Evolutionary conservation across 2,888 invertebrate species (phyloP).

Genomic region (Shargacucullia verbasci): DNA sequence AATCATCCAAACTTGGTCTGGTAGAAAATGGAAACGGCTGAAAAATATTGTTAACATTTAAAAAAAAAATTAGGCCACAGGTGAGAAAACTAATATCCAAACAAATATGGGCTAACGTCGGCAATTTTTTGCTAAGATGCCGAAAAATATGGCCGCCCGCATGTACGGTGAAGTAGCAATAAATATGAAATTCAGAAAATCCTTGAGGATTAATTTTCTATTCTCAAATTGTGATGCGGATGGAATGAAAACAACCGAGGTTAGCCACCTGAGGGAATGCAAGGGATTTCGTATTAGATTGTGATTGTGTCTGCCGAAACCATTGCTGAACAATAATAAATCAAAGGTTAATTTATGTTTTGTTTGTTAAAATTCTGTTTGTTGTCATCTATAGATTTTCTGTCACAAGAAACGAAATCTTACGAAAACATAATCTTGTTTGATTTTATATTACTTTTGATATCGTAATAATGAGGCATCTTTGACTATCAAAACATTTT

Average conservation of each 20-base stretch:
- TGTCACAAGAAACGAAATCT: no score
- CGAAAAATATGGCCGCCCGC: slow-evolving; percentile 50
- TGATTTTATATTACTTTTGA: no score
- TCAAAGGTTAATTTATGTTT: background rate
- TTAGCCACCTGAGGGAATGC: slow-evolving; percentile 29
- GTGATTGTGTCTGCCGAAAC: background rate
- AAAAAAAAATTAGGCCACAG: slow-evolving; percentile 49
- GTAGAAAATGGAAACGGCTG: no score
- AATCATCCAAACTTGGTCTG: no score
- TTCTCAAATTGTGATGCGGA: slow-evolving; percentile 53
- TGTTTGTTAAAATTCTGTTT: no score
- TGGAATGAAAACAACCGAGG: slow-evolving; percentile 42
- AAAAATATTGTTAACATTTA: no score
- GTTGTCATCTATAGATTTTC: no score
- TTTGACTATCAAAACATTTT: no score
- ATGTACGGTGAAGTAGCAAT: slow-evolving; percentile 38
- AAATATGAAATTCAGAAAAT: slow-evolving; percentile 59
- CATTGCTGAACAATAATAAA: background rate
- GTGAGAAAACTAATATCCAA: slow-evolving; percentile 57
- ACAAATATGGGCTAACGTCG: slow-evolving; percentile 51
- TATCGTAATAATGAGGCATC: no score
- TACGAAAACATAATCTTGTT: no score
- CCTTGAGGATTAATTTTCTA: slow-evolving; percentile 57
- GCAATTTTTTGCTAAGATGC: slow-evolving; percentile 51
- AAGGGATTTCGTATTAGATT: slow-evolving; percentile 31